Evolutionary conservation across 1,140 invertebrate species (phyloP).

Genomic region (Drosophila tani): DNA sequence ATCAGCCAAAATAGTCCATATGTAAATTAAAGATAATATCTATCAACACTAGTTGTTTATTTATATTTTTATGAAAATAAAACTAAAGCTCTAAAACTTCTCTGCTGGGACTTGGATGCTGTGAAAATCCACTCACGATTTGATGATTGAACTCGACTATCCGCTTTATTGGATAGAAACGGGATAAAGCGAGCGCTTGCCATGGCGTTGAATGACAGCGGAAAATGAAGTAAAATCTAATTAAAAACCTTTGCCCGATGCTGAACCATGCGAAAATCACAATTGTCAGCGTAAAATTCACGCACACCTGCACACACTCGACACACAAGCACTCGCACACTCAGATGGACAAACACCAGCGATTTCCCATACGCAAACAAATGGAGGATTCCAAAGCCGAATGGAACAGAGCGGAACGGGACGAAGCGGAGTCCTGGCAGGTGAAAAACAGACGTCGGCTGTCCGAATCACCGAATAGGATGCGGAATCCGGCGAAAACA

Average conservation of each 20-base stretch:
- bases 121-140: constrained; percentile 25
- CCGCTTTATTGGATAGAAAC: constrained; percentile 8
- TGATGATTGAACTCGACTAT: constrained; percentile 6
- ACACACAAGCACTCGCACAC: constrained; percentile 25
- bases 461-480: constrained; percentile 50
- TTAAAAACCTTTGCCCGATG: constrained; percentile 63
- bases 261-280: constrained; percentile 64
- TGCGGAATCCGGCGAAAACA: constrained; percentile 56
- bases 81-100: not conserved
- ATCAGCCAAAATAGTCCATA: no score
- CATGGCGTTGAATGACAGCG: constrained; percentile 59
- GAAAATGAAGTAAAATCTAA: constrained; percentile 78
- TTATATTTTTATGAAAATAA: not conserved
- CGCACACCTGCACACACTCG: constrained; percentile 45
- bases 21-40: not conserved
- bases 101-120: constrained; percentile 7
- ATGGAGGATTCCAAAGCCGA: constrained; percentile 27
- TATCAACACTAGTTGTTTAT: not conserved
- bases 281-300: constrained; percentile 74
- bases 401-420: not conserved
- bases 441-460: constrained; percentile 74
- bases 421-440: constrained; percentile 24
- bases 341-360: constrained; percentile 45
- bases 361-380: constrained; percentile 75
- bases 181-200: constrained; percentile 12